Base-by-base conservation (phyloP, 2,113 vertebrate genomes). In the Neolamprologus falcicula region DNA sequence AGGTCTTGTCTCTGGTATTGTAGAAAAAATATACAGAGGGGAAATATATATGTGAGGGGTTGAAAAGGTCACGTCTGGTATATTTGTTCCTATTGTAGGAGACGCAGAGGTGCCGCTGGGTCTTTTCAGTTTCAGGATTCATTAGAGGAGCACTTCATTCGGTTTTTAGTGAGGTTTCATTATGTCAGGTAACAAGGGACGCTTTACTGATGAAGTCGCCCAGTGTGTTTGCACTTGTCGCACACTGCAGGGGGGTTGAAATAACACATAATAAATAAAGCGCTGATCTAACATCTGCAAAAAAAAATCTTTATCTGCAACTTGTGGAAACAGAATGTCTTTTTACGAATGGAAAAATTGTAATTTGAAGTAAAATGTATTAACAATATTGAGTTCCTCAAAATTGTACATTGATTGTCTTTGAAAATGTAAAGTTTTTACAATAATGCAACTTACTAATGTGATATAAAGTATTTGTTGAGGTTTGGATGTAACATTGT, bases 121-220 rank as follows among this genome's bases (percentile, higher is more conserved):
- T 73, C 76, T 88, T 90, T 86, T 90, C 86, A 84, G 76, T 37
- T 33, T 63, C 28, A 28, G 37, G 66, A 91, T 93, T 95, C 92
- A 94, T 94, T 93, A 94, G 78, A 88, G 2, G 42, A 86, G 50
- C 86, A 76, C 84, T 90, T 94, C 80, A 90, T 94, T 89, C 71
- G 87, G 87, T 91, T 87, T 89, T 94, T 96, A 87, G 92, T 53
- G 16, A 84, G 47, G 82, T 88, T 88, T 93, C 88, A 92, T 94
- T 92, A 89, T 91, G 93, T 92, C 87, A 84, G 63, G 73, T 21
- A 83, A 73, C 82, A 90, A 85, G 88, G 89, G 89, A 90, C 52
- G 73, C 61, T 89, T 86, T 90, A 92, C 94, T 94, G 90, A 92
- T 88, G 83, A 83, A 94, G 86, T 73, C 84, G 40, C 83, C 80